phyloP scores from a whole-genome alignment of 2,797 vertebrate species.

The Catamblyrhynchus diadema region DNA sequence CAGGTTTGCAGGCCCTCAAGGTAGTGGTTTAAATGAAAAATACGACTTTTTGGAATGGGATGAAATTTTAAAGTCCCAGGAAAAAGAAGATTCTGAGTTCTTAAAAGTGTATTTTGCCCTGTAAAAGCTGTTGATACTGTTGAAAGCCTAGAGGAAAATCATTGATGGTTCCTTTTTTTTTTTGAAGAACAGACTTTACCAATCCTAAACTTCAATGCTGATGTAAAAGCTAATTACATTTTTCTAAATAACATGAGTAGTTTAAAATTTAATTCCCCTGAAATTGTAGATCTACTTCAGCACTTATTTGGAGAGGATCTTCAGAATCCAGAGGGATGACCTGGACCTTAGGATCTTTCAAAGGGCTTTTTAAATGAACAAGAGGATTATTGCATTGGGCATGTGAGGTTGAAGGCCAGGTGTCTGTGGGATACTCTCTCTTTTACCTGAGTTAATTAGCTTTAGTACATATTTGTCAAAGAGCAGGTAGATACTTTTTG shows the following conservation, averaged over 20 bases:
- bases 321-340: neutral
- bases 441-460: constrained; percentile 29
- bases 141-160: neutral
- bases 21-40: neutral
- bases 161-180: neutral
- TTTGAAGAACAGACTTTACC: neutral
- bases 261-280: neutral
- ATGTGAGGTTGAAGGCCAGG: neutral
- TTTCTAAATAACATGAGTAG: neutral
- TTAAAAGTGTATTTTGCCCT: neutral
- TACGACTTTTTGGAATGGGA: neutral
- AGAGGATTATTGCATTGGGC: neutral
- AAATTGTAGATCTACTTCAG: neutral
- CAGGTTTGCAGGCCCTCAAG: neutral
- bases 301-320: neutral
- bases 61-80: neutral
- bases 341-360: neutral
- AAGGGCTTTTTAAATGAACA: neutral
- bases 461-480: neutral
- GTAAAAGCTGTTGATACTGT: neutral
- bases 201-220: neutral
- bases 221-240: neutral
- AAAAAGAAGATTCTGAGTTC: neutral
- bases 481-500: neutral
- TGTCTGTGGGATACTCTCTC: neutral